Evolutionary conservation across 2,113 vertebrate species (phyloP).

Genomic region (Apus apus): DNA sequence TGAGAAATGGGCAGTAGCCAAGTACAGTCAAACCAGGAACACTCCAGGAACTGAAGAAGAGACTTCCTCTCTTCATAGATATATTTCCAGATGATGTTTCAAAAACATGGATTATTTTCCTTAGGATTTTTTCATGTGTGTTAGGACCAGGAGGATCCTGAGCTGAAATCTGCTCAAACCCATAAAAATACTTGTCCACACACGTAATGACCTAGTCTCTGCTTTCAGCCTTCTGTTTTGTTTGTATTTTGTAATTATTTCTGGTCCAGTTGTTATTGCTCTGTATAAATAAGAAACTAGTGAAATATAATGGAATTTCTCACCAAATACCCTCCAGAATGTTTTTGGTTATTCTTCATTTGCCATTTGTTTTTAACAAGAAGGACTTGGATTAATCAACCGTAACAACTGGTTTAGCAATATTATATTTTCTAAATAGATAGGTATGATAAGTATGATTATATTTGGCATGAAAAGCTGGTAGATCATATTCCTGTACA

Average conservation of each 20-base stretch:
- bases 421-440: constrained; percentile 40
- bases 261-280: constrained; percentile 12
- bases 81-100: not conserved
- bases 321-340: constrained; percentile 21
- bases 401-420: constrained; percentile 39
- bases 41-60: not conserved
- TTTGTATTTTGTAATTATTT: constrained; percentile 46
- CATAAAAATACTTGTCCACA: not conserved
- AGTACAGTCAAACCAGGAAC: not conserved
- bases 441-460: constrained; percentile 28
- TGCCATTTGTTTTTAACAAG: constrained; percentile 56
- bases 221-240: constrained; percentile 32
- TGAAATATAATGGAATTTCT: constrained; percentile 32
- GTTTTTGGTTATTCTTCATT: constrained; percentile 28
- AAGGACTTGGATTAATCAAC: constrained; percentile 48
- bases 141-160: not conserved
- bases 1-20: not conserved
- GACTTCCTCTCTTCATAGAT: not conserved
- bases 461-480: constrained; percentile 22
- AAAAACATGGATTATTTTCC: not conserved
- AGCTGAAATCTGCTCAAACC: not conserved
- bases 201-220: not conserved
- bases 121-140: not conserved
- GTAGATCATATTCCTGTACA: not conserved
- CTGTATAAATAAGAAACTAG: constrained; percentile 28